phyloP scores from a whole-genome alignment of 2,888 invertebrate species.

The Anagyrus pseudococci region DNA sequence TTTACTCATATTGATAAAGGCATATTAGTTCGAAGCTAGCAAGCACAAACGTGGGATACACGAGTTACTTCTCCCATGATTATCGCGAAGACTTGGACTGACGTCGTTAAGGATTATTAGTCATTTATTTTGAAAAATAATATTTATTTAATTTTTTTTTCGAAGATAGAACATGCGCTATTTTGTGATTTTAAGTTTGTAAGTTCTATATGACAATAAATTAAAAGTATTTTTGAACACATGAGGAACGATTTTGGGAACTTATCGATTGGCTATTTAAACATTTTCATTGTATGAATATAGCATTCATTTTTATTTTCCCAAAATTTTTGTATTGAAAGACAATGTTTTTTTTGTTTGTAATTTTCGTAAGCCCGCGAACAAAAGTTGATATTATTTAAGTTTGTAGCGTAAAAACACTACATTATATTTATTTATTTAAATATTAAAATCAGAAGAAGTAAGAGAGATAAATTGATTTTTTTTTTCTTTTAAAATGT shows the following conservation, averaged over 20 bases:
- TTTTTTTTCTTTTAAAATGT: too few species aligned
- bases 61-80: conserved; percentile 22
- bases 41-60: conserved; percentile 38
- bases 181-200: conserved; percentile 11
- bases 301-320: too few species aligned
- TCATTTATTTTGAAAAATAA: conserved; percentile 12
- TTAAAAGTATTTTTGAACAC: conserved; percentile 6
- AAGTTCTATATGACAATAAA: conserved; percentile 13
- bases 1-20: conserved; percentile 9
- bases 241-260: too few species aligned
- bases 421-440: too few species aligned
- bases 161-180: background rate
- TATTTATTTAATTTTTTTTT: conserved; percentile 1
- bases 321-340: too few species aligned
- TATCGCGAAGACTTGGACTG: conserved; percentile 26
- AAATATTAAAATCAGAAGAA: too few species aligned
- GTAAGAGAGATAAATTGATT: too few species aligned
- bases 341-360: too few species aligned
- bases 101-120: background rate
- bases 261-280: conserved; percentile 20
- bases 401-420: too few species aligned
- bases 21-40: conserved; percentile 30
- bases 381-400: too few species aligned
- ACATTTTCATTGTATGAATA: too few species aligned
- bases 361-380: too few species aligned